Evolutionary conservation across 2,113 vertebrate species (phyloP), one percentile per base, ranked within the genome.

Genomic region (Misgurnus anguillicaudatus): DNA sequence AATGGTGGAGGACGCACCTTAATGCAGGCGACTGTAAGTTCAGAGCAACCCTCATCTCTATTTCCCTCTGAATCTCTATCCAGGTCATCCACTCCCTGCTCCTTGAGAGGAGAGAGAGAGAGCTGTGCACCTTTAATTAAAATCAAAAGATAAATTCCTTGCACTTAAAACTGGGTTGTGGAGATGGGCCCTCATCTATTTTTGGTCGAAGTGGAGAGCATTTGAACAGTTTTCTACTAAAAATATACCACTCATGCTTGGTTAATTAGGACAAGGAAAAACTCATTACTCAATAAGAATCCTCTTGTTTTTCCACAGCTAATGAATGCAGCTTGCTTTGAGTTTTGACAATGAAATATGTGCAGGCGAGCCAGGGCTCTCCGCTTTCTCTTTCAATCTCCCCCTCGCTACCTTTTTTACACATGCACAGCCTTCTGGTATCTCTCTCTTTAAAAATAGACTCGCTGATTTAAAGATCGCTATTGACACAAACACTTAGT

Each of bases 251-350:
- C 82, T 91, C 92, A 77, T 24, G 88, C 79, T 84, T 87, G 88
- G 90, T 90, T 92, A 94, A 95, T 95, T 94, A 94, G 92, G 92
- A 93, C 91, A 92, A 88, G 91, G 87, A 91, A 90, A 92, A 93
- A 93, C 90, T 92, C 92, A 92, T 94, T 92, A 92, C 90, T 94
- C 93, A 93, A 91, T 90, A 87, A 93, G 89, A 91, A 90, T 88
- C 86, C 88, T 91, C 86, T 89, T 90, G 83, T 84, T 84, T 90
- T 93, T 92, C 75, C 80, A 62, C 82, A 88, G 92, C 88, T 92
- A 92, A 93, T 88, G 90, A 92, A 93, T 92, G 92, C 89, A 86
- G 85, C 83, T 87, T 88, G 80, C 87, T 87, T 86, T 78, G 79
- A 88, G 87, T 87, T 89, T 78, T 91, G 91, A 93, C 91, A 84